Evolutionary conservation across 2,888 invertebrate genomes (phyloP).

Genomic region (Neoascia interrupta): DNA sequence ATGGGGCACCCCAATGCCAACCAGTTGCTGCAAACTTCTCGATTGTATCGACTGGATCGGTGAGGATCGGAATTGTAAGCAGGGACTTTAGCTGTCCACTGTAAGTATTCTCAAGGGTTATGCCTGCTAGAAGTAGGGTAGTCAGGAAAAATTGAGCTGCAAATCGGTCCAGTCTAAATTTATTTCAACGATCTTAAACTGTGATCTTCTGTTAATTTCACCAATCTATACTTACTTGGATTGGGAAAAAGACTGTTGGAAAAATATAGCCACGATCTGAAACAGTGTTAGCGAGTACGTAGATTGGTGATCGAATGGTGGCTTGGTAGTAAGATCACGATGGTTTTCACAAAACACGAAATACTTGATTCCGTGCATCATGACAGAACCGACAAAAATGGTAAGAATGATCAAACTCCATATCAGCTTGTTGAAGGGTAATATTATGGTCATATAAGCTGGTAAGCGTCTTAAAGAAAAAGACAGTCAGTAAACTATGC

Average conservation of each 20-base stretch:
- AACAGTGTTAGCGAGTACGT: slow-evolving; percentile 71
- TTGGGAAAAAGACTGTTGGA: slow-evolving; percentile 76
- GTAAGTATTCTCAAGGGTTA: slow-evolving; percentile 78
- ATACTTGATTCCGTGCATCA: slow-evolving; percentile 73
- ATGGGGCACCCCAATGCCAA: slow-evolving; percentile 78
- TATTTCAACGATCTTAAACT: too few relatives aligned
- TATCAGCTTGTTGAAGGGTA: slow-evolving; percentile 74
- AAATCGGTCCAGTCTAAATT: slow-evolving; percentile 72
- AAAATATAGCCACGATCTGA: slow-evolving; percentile 76
- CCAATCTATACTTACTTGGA: slow-evolving; percentile 70
- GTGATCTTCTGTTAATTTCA: background rate
- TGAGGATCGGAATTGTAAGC: slow-evolving; percentile 76
- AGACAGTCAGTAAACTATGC: background rate
- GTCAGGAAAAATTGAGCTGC: slow-evolving; percentile 75
- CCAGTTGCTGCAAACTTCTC: slow-evolving; percentile 74
- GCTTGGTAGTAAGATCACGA: slow-evolving; percentile 26
- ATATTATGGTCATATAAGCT: slow-evolving; percentile 75
- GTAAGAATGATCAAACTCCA: slow-evolving; percentile 74
- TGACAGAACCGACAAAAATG: slow-evolving; percentile 72
- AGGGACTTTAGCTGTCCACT: slow-evolving; percentile 78
- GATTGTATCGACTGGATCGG: slow-evolving; percentile 75
- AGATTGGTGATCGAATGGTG: background rate
- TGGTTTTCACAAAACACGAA: slow-evolving; percentile 62
- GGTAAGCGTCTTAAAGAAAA: slow-evolving; percentile 72
- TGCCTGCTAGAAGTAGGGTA: slow-evolving; percentile 75